Evolutionary conservation across 2,888 invertebrate genomes (phyloP).

Genomic region (Megalurothrips usitatus): DNA sequence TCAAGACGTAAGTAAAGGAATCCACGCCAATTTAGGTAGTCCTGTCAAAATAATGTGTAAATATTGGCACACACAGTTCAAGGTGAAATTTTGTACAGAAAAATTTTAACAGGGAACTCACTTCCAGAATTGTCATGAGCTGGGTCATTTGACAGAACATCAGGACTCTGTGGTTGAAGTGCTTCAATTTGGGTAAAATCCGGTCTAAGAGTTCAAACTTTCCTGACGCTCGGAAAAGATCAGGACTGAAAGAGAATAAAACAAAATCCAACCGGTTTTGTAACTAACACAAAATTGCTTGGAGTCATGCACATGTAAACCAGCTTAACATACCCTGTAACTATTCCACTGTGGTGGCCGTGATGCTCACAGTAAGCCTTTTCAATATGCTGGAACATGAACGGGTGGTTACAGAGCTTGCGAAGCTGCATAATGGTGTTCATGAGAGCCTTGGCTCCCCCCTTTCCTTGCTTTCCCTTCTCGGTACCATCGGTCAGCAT

Average conservation of each 20-base stretch:
- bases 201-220: conserved; percentile 62
- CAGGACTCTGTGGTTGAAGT: conserved; percentile 53
- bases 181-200: conserved; percentile 57
- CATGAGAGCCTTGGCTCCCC: conserved; percentile 55
- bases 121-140: conserved; percentile 58
- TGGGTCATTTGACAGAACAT: conserved; percentile 65
- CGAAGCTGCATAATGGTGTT: conserved; percentile 62
- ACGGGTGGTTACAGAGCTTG: conserved; percentile 63
- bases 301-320: background rate
- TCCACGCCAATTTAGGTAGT: conserved; percentile 54
- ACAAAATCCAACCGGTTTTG: background rate
- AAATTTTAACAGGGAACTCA: background rate
- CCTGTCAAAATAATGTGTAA: conserved; percentile 39
- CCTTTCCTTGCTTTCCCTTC: conserved; percentile 51
- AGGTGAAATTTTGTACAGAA: background rate
- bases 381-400: conserved; percentile 61
- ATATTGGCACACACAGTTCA: background rate
- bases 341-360: conserved; percentile 36
- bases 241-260: conserved; percentile 44
- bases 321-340: conserved; percentile 36
- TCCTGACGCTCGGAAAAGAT: conserved; percentile 56
- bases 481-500: conserved; percentile 56
- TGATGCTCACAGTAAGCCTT: conserved; percentile 51
- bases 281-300: background rate
- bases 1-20: conserved; percentile 56